phyloP scores from a whole-genome alignment of 2,113 vertebrate genomes.

The Zosterops pallidus region DNA sequence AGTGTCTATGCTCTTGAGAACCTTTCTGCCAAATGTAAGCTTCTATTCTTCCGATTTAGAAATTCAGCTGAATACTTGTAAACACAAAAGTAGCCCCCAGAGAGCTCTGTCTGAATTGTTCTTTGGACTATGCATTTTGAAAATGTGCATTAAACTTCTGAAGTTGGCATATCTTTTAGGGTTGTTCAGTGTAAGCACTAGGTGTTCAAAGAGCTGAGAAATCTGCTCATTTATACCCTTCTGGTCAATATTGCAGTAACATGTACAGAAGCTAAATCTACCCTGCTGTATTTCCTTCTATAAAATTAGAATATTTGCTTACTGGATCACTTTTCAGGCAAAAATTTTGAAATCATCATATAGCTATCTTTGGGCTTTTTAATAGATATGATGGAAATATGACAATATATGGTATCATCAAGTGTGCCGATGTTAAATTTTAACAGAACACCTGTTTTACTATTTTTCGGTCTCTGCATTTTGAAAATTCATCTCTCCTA shows the following conservation, averaged over 20 bases:
- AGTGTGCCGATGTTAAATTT: background rate
- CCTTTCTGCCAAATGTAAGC: background rate
- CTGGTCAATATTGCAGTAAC: background rate
- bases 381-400: background rate
- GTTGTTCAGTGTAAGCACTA: background rate
- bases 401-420: background rate
- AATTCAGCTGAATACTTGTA: constrained; percentile 1
- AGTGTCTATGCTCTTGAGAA: background rate
- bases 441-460: background rate
- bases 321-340: background rate
- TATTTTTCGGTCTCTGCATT: background rate
- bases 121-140: background rate
- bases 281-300: background rate
- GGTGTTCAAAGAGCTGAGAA: background rate
- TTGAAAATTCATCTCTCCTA: background rate
- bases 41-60: background rate
- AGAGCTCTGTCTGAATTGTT: background rate
- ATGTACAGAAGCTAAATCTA: background rate
- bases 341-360: background rate
- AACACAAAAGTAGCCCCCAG: background rate
- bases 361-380: background rate
- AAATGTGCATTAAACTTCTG: background rate
- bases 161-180: background rate
- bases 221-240: background rate
- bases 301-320: background rate